phyloP scores from a whole-genome alignment of 2,113 vertebrate species.

The Engraulis encrasicolus region DNA sequence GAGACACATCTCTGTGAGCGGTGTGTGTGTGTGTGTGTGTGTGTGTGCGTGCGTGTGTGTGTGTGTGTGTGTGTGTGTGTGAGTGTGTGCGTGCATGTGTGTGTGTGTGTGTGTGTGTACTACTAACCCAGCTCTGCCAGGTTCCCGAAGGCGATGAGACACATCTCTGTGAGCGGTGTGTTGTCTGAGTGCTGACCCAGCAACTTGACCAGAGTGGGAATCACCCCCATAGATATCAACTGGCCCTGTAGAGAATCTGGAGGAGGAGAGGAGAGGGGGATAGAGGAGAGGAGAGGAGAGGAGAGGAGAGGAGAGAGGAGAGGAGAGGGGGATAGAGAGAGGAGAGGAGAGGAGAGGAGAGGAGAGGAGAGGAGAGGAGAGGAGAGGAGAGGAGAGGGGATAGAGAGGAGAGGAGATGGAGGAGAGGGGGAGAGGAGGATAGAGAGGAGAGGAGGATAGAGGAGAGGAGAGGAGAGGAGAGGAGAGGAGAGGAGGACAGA shows the following conservation, averaged over 20 bases:
- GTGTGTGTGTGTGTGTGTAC: neutral
- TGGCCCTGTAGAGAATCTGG: slow-evolving; percentile 95
- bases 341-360: too few relatives aligned
- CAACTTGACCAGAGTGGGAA: slow-evolving; percentile 94
- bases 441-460: too few relatives aligned
- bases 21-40: too few relatives aligned
- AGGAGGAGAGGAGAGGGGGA: slow-evolving; percentile 49
- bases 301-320: too few relatives aligned
- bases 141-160: slow-evolving; percentile 98
- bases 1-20: slow-evolving; percentile 99
- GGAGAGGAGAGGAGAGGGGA: neutral
- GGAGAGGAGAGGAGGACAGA: neutral
- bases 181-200: slow-evolving; percentile 93
- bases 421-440: too few relatives aligned
- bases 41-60: neutral
- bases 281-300: too few relatives aligned
- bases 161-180: slow-evolving; percentile 95
- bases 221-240: slow-evolving; percentile 96
- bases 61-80: neutral
- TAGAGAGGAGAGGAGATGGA: too few relatives aligned
- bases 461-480: neutral
- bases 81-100: neutral
- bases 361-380: too few relatives aligned
- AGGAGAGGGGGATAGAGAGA: too few relatives aligned
- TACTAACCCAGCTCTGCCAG: slow-evolving; percentile 93